Evolutionary conservation across 2,113 vertebrate genomes (phyloP).

Genomic region (Bagarius yarrelli): DNA sequence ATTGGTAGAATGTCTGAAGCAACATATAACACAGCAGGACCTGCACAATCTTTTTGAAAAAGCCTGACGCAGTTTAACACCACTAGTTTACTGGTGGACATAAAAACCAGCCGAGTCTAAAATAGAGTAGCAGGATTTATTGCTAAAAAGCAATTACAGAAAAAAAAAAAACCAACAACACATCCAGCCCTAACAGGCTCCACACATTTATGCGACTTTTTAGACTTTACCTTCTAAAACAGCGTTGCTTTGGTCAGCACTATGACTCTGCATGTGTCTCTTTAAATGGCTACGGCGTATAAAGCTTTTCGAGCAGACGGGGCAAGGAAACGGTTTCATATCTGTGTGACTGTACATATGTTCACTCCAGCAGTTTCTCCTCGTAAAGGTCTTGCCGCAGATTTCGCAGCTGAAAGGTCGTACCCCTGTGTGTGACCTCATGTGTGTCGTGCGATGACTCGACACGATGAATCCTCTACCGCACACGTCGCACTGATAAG

Average conservation of each 20-base stretch:
- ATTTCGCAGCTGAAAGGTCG: constrained; percentile 65
- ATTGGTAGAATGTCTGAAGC: neutral
- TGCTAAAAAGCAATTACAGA: neutral
- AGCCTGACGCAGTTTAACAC: neutral
- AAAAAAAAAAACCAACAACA: neutral
- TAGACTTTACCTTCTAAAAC: neutral
- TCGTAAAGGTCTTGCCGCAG: constrained; percentile 67
- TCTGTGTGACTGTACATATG: constrained; percentile 68
- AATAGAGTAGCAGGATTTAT: constrained; percentile 5
- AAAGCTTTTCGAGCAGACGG: constrained; percentile 67
- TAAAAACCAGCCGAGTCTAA: neutral
- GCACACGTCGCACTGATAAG: constrained; percentile 66
- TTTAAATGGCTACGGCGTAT: constrained; percentile 67
- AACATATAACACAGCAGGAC: neutral
- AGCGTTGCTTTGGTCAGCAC: constrained; percentile 14
- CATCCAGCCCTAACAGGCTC: neutral
- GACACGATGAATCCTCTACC: constrained; percentile 68
- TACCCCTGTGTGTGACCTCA: constrained; percentile 68
- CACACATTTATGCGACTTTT: neutral
- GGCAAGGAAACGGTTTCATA: constrained; percentile 59
- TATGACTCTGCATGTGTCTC: constrained; percentile 66
- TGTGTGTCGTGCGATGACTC: constrained; percentile 69
- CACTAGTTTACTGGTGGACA: neutral
- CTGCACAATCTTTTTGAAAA: neutral
- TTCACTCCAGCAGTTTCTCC: constrained; percentile 67